phyloP scores from a whole-genome alignment of 1,140 invertebrate genomes.

The Mya arenaria region DNA sequence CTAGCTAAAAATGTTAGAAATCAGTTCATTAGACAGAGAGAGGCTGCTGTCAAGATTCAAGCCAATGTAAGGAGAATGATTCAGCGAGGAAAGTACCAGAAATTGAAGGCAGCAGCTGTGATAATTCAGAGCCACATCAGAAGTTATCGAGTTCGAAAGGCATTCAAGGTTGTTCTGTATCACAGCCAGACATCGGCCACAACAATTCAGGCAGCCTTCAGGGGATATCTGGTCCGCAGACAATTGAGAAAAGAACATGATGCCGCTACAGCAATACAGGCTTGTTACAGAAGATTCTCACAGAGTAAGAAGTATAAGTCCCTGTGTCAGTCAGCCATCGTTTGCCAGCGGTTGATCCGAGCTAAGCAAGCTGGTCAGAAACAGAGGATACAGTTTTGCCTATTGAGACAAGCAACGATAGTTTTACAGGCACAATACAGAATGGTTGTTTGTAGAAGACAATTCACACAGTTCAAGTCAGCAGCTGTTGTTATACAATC shows the following conservation, averaged over 20 bases:
- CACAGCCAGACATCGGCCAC: slow-evolving; percentile 27
- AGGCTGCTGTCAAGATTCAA: slow-evolving; percentile 57
- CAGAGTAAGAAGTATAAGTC: slow-evolving; percentile 45
- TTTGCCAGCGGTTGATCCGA: slow-evolving; percentile 70
- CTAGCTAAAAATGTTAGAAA: neutral
- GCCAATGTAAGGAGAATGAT: slow-evolving; percentile 43
- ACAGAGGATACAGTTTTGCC: neutral
- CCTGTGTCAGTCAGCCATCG: slow-evolving; percentile 59
- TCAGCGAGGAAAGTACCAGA: slow-evolving; percentile 44
- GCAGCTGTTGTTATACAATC: slow-evolving; percentile 56
- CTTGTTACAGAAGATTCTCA: slow-evolving; percentile 54
- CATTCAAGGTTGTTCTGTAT: neutral
- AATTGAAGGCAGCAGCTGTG: slow-evolving; percentile 42
- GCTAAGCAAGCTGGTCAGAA: neutral
- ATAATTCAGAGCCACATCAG: slow-evolving; percentile 58
- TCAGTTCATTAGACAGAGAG: slow-evolving; percentile 24
- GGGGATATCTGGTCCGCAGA: slow-evolving; percentile 37
- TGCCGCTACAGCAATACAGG: slow-evolving; percentile 59
- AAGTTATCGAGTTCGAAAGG: slow-evolving; percentile 4
- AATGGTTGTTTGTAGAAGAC: neutral
- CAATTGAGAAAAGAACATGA: slow-evolving; percentile 21
- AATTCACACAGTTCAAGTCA: neutral
- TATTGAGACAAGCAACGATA: neutral
- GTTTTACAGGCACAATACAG: slow-evolving; percentile 12
- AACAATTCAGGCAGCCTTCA: slow-evolving; percentile 57